Evolutionary conservation across 92 coral and sea anemone genomes (phyloP), one percentile per base, ranked within the genome.

Genomic region (Meandrina meandrites): DNA sequence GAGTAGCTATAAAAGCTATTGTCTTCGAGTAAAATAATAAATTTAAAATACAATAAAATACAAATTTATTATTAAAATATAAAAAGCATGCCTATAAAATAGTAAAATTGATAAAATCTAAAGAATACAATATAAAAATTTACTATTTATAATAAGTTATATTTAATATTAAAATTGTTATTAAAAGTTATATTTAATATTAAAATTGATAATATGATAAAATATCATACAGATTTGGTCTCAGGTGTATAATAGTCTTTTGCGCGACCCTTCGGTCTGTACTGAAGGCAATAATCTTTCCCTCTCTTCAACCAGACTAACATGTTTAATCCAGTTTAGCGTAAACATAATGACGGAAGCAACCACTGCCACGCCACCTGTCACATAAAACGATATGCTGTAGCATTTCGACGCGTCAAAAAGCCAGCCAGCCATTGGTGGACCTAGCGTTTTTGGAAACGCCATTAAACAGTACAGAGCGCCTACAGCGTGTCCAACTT

Each of bases 391-490:
- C 17, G 91, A 88, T n/a, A 87, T 78, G 50, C 57, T 78, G 88
- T 88, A 88, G 32, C 89, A 72, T 15, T 91, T 81, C 1, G 92
- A 84, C 5, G 42, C 77, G 69, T 91, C 94, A 69, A 56, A 91
- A 51, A 91, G 85, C 91, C 89, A 88, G 31, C 97, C 97, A 8
- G 90, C 94, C 27, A 87, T 48, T 16, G 97, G 94, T 13, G 97
- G 97, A 5, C 97, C 97, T 24, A 94, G 18, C 3, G 94, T 91
- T 36, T 89, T 90, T 6, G 97, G 97, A 45, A 94, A 84, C 31
- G 97, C 92, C 86, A 94, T 80, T 18, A 92, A 71, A 69, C 93
- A 90, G 77, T 92, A 94, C 70, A 94, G 51, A 30, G 86, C 87
- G 18, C 94, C 97, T 30, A 94, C 87, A 1, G 94, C 97, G 34